Evolutionary conservation across 92 coral and sea anemone genomes (phyloP).

Genomic region (Palythoa grandiflora): DNA sequence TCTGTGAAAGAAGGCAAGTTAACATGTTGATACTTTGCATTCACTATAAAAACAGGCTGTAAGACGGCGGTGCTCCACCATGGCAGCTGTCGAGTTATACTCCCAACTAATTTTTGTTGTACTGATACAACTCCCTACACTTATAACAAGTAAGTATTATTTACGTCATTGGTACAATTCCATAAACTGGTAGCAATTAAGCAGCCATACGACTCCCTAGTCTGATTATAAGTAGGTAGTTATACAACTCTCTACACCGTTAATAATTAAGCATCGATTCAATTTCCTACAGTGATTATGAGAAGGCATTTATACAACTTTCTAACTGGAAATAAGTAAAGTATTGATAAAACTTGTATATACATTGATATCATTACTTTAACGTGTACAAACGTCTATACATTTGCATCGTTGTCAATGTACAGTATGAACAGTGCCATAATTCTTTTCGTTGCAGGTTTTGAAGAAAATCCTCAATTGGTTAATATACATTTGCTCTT

Average conservation of each 20-base stretch:
- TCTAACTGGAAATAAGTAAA: background rate
- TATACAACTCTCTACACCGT: too few species aligned
- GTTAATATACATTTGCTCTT: slow-evolving; percentile 62
- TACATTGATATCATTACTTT: too few species aligned
- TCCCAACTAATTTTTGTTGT: background rate
- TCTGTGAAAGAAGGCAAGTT: background rate
- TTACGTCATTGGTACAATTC: too few species aligned
- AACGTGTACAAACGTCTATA: too few species aligned
- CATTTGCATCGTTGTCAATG: background rate
- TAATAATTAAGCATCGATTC: too few species aligned
- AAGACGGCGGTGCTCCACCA: background rate
- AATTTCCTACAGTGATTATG: too few species aligned
- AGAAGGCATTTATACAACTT: too few species aligned
- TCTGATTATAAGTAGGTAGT: too few species aligned
- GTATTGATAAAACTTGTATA: too few species aligned
- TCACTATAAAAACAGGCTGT: background rate
- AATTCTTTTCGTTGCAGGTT: slow-evolving; percentile 3
- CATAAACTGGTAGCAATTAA: too few species aligned
- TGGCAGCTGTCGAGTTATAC: slow-evolving; percentile 6
- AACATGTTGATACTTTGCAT: background rate
- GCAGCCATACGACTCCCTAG: too few species aligned
- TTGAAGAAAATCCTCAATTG: slow-evolving; percentile 25
- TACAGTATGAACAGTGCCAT: too few species aligned
- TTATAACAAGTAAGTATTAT: background rate
- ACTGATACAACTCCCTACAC: background rate